Conservation (phyloP, 1,140 invertebrate genomes). For the Saccostrea glomerata region DNA sequence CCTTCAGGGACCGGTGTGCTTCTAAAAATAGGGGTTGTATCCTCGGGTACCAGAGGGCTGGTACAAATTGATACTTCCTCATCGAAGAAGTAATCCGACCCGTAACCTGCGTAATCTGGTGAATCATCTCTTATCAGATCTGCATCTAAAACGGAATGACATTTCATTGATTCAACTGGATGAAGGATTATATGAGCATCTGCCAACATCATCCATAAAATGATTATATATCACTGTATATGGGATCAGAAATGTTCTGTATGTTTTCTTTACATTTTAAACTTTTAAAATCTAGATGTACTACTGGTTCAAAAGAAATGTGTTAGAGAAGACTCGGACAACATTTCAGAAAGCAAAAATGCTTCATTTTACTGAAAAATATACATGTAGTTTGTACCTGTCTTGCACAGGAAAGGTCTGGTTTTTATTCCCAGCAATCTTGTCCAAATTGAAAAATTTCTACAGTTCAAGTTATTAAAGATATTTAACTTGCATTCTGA, state of each 20-base stretch:
- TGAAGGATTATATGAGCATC: too few species aligned
- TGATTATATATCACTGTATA: too few species aligned
- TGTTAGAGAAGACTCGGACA: too few species aligned
- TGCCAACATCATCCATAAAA: too few species aligned
- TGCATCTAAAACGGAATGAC: neutral
- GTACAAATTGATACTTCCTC: neutral
- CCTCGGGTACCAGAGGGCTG: neutral
- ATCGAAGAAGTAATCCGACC: neutral
- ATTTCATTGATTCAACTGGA: too few species aligned
- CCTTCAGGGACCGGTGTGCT: neutral
- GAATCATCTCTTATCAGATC: neutral
- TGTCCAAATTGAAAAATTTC: neutral
- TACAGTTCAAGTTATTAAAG: neutral
- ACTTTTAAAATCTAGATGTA: too few species aligned
- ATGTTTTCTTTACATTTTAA: neutral
- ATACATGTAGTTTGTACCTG: neutral
- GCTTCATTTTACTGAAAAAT: neutral
- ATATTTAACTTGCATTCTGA: conserved; percentile 6
- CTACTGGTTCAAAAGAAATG: too few species aligned
- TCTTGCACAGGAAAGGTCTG: neutral
- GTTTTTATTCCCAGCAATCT: neutral
- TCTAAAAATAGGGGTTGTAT: neutral
- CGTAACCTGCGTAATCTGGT: neutral
- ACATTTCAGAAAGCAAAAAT: too few species aligned
- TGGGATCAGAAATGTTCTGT: neutral